Evolutionary conservation across 2,113 vertebrate species (phyloP), one percentile per base, ranked within the genome.

Genomic region (Vulpes vulpes): DNA sequence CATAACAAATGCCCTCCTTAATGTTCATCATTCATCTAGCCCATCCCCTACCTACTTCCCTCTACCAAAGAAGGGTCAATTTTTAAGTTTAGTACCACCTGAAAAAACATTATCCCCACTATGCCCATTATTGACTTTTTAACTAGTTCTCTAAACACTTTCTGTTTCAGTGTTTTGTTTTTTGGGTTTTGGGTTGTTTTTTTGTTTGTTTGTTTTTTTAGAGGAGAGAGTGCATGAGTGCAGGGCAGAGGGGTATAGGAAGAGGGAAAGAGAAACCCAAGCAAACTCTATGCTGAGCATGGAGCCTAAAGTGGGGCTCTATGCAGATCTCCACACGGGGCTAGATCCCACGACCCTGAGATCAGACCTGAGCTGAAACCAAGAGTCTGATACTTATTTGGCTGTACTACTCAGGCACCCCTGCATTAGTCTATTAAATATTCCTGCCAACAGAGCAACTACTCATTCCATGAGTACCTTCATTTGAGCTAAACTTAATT

Each of bases 21-120:
- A 64, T 64, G 11, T 64, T 25, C 25, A 27, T 64, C 25, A 64
- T 11, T 25, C 62, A 64, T 64, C 8, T 64, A 64, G 62, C 25
- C 62, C 25, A 64, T 5, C 11, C 62, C 25, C 25, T 25, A 64
- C 62, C 62, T 25, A 64, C 11, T 25, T 27, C 25, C 25, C 25
- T 64, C 62, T 64, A 27, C 19, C 25, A 64, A 64, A 2, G 30
- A 67, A 88, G 80, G 51, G 3, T 35, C 23, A 49, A 15, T 57
- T 82, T 97, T 94, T 69, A 81, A 59, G 64, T 81, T 83, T 53
- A 90, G 25, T 43, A 71, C 2, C 49, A 55, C 78, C 91, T 91
- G 43, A 69, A 90, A 81, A 65, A 64, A 51, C 53, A 59, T 17
- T 25, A 59, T 65, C 59, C 9, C 83, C 25, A 27, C 22, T 65